These are phyloP conservation scores for Dorcus parallelipipedus DNA, from an alignment of 2,888 invertebrate species.

Conservation along the genomic window DNA sequence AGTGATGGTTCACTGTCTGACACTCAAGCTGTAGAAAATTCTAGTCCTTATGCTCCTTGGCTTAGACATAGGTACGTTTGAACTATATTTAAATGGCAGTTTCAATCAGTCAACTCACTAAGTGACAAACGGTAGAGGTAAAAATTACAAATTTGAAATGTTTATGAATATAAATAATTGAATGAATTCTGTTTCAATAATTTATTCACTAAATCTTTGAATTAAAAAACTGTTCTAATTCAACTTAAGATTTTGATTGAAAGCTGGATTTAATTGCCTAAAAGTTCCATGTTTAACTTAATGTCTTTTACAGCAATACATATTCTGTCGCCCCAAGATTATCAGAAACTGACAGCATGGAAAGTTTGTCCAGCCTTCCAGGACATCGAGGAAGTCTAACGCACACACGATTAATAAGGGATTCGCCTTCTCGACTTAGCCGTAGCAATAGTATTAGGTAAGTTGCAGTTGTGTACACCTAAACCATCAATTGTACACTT, in stretches of 20 bases:
- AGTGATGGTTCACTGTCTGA: slow-evolving; percentile 84
- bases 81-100: background rate
- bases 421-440: slow-evolving; percentile 73
- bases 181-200: too few relatives aligned
- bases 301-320: slow-evolving; percentile 56
- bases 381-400: slow-evolving; percentile 66
- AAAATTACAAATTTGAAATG: too few relatives aligned
- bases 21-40: slow-evolving; percentile 79
- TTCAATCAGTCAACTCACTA: too few relatives aligned
- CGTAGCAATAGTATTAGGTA: slow-evolving; percentile 92
- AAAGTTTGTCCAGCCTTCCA: slow-evolving; percentile 62
- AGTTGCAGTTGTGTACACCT: slow-evolving; percentile 30
- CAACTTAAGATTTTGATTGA: too few relatives aligned
- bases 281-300: too few relatives aligned
- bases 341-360: slow-evolving; percentile 89
- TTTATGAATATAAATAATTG: too few relatives aligned
- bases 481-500: too few relatives aligned
- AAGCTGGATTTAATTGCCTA: too few relatives aligned
- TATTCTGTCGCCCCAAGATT: slow-evolving; percentile 70
- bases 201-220: too few relatives aligned
- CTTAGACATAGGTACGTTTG: slow-evolving; percentile 69
- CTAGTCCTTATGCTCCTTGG: slow-evolving; percentile 83
- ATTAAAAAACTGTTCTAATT: too few relatives aligned
- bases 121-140: too few relatives aligned
- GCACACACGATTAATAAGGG: slow-evolving; percentile 64